Conservation (phyloP, 2,888 invertebrate species). For the Trichogramma evanescens region DNA sequence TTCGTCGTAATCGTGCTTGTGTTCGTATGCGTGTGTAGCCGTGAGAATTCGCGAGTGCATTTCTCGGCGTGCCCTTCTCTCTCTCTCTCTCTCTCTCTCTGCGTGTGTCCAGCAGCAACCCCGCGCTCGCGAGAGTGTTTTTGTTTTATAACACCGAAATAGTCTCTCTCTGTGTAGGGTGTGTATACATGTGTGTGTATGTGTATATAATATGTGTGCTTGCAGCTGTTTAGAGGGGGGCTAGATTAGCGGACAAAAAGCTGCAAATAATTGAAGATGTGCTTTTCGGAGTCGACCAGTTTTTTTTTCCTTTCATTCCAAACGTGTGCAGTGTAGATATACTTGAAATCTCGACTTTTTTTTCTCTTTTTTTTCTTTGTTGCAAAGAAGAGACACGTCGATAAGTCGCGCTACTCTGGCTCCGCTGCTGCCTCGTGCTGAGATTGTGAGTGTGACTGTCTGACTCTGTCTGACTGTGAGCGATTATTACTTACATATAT, state of each 20-base stretch:
- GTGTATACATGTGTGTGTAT: not conserved
- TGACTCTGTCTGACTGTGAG: too few species aligned
- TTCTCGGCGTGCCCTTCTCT: constrained; percentile 6
- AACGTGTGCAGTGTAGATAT: too few species aligned
- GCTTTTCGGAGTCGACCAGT: not conserved
- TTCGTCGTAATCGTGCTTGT: not conserved
- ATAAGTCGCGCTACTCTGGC: too few species aligned
- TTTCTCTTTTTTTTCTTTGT: too few species aligned
- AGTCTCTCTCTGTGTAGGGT: not conserved
- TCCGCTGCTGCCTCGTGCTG: too few species aligned
- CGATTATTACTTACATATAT: too few species aligned
- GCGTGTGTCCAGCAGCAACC: not conserved
- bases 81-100: not conserved
- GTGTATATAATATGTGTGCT: not conserved
- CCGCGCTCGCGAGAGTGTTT: not conserved
- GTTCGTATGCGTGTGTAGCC: not conserved
- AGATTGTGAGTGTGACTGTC: too few species aligned
- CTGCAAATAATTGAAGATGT: not conserved
- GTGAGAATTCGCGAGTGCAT: constrained; percentile 9
- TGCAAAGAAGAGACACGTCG: too few species aligned
- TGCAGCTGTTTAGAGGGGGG: not conserved
- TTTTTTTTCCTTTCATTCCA: not conserved
- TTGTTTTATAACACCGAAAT: not conserved
- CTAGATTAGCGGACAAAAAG: not conserved
- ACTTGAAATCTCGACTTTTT: too few species aligned